Percentiles rank a stretch among this genome's conserved stretches.
Conservation (phyloP, 2,888 invertebrate species). For the Actias luna region DNA sequence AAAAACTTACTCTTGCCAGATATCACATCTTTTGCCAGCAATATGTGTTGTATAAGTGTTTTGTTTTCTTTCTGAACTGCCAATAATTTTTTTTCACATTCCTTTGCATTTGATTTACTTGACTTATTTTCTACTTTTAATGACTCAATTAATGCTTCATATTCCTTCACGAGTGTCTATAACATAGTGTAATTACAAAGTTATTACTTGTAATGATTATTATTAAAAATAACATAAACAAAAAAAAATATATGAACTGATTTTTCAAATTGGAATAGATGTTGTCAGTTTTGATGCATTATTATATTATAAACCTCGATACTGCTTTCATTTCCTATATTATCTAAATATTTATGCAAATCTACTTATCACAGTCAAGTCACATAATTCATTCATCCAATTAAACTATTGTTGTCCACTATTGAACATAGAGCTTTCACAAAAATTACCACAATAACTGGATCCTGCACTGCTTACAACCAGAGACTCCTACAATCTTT, state of each 20-base stretch:
- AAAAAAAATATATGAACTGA: too few species aligned
- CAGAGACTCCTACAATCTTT: too few species aligned
- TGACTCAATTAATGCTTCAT: conserved; percentile 30
- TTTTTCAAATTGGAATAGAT: too few species aligned
- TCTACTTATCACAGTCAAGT: too few species aligned
- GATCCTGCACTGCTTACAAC: too few species aligned
- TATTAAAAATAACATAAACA: not conserved
- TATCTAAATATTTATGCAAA: not conserved
- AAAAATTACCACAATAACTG: too few species aligned
- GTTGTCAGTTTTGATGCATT: too few species aligned
- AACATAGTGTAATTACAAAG: not conserved
- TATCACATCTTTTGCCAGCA: conserved; percentile 36
- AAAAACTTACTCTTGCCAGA: conserved; percentile 49
- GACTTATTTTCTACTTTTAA: conserved; percentile 44
- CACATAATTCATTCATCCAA: too few species aligned
- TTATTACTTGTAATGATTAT: not conserved
- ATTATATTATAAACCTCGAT: too few species aligned
- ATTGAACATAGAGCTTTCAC: too few species aligned
- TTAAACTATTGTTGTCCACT: too few species aligned
- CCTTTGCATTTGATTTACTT: conserved; percentile 30
- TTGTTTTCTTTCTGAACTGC: conserved; percentile 40
- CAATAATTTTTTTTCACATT: conserved; percentile 30
- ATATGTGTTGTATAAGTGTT: conserved; percentile 39
- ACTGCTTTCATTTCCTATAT: not conserved
- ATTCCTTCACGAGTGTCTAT: conserved; percentile 3